phyloP scores from a whole-genome alignment of 2,797 vertebrate genomes.

The Mionectes olivaceus region DNA sequence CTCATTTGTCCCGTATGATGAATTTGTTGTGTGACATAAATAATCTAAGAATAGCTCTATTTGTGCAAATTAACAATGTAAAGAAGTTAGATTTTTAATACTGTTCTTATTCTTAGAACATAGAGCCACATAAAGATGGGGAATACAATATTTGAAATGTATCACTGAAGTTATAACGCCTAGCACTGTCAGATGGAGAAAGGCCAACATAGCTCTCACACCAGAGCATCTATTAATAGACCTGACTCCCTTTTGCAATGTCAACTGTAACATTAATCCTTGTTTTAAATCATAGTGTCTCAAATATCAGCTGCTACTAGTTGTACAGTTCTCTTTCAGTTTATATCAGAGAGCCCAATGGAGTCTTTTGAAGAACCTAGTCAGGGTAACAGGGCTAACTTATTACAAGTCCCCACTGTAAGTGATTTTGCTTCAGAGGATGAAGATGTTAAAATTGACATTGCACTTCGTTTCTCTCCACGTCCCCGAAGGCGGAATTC shows the following conservation, averaged over 20 bases:
- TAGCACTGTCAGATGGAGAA: constrained; percentile 70
- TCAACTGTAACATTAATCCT: constrained; percentile 92
- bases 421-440: constrained; percentile 76
- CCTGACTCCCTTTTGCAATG: constrained; percentile 86
- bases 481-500: constrained; percentile 81
- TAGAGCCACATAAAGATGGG: constrained; percentile 8
- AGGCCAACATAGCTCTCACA: constrained; percentile 85
- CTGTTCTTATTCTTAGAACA: not conserved
- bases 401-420: constrained; percentile 82
- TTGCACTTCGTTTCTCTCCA: constrained; percentile 86
- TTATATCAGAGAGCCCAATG: constrained; percentile 86
- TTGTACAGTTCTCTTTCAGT: constrained; percentile 78
- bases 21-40: not conserved
- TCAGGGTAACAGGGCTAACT: constrained; percentile 71
- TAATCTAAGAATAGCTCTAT: not conserved
- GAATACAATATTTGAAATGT: constrained; percentile 48
- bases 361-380: constrained; percentile 83
- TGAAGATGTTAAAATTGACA: constrained; percentile 74
- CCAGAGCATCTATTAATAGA: constrained; percentile 90
- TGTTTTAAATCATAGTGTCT: constrained; percentile 89
- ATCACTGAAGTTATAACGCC: not conserved
- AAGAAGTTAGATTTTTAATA: not conserved
- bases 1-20: not conserved
- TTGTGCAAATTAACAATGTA: not conserved
- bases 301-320: constrained; percentile 86